A percentile compares a stretch with the other conserved stretches of the same genome.
These are phyloP conservation scores for Chlamydotis undulata DNA, from an alignment of 2,113 vertebrate genomes.

Conservation along the genomic window DNA sequence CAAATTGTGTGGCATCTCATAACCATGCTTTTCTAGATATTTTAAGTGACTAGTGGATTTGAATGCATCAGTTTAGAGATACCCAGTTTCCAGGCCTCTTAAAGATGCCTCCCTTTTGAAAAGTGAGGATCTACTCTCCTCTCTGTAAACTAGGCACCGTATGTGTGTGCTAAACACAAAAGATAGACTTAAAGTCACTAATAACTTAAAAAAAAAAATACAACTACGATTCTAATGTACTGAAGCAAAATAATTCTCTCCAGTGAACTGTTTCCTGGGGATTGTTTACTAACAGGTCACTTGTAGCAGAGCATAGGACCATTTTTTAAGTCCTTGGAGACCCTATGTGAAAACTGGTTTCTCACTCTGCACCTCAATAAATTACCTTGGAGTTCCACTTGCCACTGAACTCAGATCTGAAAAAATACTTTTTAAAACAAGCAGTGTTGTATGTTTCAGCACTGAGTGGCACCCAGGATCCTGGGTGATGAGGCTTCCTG, in stretches of 20 bases:
- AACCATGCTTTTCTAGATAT: not conserved
- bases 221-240: not conserved
- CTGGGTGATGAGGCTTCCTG: not conserved
- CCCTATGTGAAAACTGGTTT: not conserved
- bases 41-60: not conserved
- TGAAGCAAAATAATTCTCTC: not conserved
- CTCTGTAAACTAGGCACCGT: not conserved
- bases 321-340: not conserved
- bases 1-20: not conserved
- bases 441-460: not conserved
- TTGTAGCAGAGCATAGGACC: not conserved
- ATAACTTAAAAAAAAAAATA: not conserved
- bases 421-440: not conserved
- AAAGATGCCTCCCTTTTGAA: not conserved
- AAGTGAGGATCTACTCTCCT: not conserved
- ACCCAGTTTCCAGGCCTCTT: not conserved
- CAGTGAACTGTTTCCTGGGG: not conserved
- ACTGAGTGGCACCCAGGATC: not conserved
- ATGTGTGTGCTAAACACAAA: not conserved
- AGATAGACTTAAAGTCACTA: not conserved
- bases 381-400: not conserved
- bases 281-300: not conserved
- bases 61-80: not conserved
- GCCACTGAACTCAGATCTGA: not conserved
- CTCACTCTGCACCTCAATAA: not conserved